phyloP scores from a whole-genome alignment of 2,888 invertebrate species.

The Priapulus caudatus region DNA sequence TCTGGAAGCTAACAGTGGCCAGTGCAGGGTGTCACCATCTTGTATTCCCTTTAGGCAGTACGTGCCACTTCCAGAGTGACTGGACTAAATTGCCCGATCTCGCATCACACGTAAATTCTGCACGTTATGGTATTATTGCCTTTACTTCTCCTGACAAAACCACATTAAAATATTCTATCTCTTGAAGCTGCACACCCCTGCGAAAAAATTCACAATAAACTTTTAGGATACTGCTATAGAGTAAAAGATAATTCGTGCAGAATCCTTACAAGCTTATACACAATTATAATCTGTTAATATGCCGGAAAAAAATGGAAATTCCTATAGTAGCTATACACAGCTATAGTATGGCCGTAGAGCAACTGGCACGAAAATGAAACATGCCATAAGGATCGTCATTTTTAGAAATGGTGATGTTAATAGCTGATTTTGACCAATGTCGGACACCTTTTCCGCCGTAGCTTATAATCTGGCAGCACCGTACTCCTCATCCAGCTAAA shows the following conservation, averaged over 20 bases:
- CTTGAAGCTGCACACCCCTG: background rate
- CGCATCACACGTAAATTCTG: conserved; percentile 26
- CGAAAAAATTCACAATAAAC: no score
- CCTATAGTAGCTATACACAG: no score
- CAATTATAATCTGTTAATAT: no score
- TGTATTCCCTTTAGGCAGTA: conserved; percentile 16
- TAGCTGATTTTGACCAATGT: conserved; percentile 28
- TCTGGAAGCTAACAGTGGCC: conserved; percentile 30
- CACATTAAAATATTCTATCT: background rate
- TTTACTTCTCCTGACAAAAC: conserved; percentile 28
- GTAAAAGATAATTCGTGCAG: no score
- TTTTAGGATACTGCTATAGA: no score
- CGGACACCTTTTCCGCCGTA: conserved; percentile 26
- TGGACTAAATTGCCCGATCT: conserved; percentile 26
- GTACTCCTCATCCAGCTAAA: conserved; percentile 29
- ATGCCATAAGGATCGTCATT: conserved; percentile 34
- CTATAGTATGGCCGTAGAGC: conserved; percentile 12
- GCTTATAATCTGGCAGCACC: conserved; percentile 24
- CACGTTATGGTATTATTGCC: conserved; percentile 18
- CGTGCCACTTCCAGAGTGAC: conserved; percentile 29
- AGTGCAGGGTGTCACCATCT: conserved; percentile 28
- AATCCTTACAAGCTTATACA: no score
- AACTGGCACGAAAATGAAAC: conserved; percentile 21
- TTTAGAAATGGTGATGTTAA: conserved; percentile 27
- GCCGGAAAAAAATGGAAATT: no score